These are phyloP conservation scores for Ornithoptera alexandrae DNA, from an alignment of 2,888 invertebrate species.

Conservation along the genomic window DNA sequence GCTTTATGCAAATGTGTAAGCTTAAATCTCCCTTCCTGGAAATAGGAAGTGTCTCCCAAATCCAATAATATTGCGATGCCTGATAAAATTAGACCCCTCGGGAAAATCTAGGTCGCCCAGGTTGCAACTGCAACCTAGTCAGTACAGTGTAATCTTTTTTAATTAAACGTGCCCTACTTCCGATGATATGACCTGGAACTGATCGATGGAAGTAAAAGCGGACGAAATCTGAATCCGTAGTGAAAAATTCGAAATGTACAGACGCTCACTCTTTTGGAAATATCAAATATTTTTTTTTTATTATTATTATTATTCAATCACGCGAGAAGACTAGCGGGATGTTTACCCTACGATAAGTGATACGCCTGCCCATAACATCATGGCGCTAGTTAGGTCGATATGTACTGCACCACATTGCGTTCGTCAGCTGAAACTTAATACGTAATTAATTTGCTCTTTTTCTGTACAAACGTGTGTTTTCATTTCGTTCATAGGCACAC, in stretches of 20 bases:
- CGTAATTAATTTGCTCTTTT: slow-evolving; percentile 10
- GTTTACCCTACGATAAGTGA: too few relatives aligned
- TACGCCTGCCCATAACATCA: not conserved
- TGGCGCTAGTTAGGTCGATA: too few relatives aligned
- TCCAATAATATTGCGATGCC: slow-evolving; percentile 9
- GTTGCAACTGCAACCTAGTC: not conserved
- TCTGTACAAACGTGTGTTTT: not conserved
- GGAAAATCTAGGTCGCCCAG: slow-evolving; percentile 20
- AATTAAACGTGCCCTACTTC: slow-evolving; percentile 21
- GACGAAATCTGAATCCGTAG: not conserved
- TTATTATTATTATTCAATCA: too few relatives aligned
- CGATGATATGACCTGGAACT: slow-evolving; percentile 13
- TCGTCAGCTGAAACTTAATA: not conserved
- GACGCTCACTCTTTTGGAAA: not conserved
- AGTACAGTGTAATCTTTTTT: slow-evolving; percentile 14
- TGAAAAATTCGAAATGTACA: not conserved
- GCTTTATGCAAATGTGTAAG: not conserved
- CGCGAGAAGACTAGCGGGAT: too few relatives aligned
- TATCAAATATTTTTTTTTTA: not conserved
- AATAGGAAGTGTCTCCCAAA: slow-evolving; percentile 14
- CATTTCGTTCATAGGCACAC: not conserved
- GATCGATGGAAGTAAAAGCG: slow-evolving; percentile 16
- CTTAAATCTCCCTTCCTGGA: not conserved
- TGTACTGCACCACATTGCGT: too few relatives aligned
- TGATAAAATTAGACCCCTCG: slow-evolving; percentile 17